phyloP scores from a whole-genome alignment of 2,888 invertebrate species.

The Drosophila putrida region DNA sequence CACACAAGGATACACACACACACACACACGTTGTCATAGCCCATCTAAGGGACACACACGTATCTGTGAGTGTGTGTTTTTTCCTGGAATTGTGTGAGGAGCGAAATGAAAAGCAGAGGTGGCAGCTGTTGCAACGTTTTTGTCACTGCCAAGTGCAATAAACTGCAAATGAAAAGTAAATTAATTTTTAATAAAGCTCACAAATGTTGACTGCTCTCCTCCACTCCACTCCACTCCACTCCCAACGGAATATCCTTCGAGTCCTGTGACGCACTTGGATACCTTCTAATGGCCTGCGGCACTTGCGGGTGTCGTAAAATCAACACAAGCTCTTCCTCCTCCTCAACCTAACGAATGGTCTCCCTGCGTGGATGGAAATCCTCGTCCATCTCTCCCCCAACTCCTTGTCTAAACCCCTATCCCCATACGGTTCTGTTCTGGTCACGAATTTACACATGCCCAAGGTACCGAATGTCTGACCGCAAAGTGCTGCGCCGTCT shows the following conservation, averaged over 20 bases:
- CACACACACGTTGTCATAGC: conserved; percentile 6
- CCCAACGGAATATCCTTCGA: conserved; percentile 15
- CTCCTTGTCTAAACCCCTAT: background rate
- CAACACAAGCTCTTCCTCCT: conserved; percentile 50
- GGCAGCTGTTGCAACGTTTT: conserved; percentile 58
- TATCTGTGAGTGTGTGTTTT: conserved; percentile 20
- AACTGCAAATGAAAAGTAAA: conserved; percentile 81
- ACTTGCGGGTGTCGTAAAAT: conserved; percentile 75
- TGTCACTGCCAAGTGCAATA: conserved; percentile 74
- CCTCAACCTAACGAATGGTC: conserved; percentile 13
- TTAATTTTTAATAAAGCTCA: conserved; percentile 79
- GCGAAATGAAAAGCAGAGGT: conserved; percentile 18
- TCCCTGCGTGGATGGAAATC: conserved; percentile 39
- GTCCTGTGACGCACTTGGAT: conserved; percentile 54
- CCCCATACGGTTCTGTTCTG: background rate
- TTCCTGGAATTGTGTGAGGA: background rate
- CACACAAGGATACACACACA: conserved; percentile 10
- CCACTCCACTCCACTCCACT: conserved; percentile 2
- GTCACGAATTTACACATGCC: conserved; percentile 43
- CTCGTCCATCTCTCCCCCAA: background rate
- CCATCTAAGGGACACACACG: conserved; percentile 24
- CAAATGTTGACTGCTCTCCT: conserved; percentile 48
- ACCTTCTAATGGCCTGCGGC: conserved; percentile 73
- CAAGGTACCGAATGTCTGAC: conserved; percentile 46
- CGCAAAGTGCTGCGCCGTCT: conserved; percentile 56